Evolutionary conservation across 2,797 vertebrate genomes (phyloP).

Genomic region (Morelia viridis): DNA sequence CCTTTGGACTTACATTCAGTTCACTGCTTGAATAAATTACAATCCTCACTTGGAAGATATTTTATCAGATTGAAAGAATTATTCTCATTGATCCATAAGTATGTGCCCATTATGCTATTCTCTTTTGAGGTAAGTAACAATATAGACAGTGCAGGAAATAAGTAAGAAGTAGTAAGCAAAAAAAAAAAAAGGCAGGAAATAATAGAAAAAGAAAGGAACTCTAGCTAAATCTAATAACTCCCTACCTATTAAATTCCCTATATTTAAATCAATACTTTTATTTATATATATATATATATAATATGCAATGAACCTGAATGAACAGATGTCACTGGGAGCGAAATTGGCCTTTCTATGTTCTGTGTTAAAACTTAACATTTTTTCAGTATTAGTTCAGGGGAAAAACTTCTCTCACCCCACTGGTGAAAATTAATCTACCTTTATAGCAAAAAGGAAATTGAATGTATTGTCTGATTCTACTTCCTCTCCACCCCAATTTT

Average conservation of each 20-base stretch:
- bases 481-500: constrained; percentile 52
- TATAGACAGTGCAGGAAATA: neutral
- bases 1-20: neutral
- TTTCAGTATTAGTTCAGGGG: neutral
- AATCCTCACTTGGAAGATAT: neutral
- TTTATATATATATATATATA: neutral
- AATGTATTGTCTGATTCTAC: constrained; percentile 46
- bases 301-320: neutral
- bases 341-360: neutral
- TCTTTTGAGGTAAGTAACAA: neutral
- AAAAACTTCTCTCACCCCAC: neutral
- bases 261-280: neutral
- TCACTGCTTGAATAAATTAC: neutral
- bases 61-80: neutral
- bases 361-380: neutral
- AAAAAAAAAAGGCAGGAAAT: neutral
- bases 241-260: neutral
- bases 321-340: neutral
- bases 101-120: neutral
- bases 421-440: constrained; percentile 39
- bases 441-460: constrained; percentile 43
- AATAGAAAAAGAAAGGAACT: neutral
- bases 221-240: neutral
- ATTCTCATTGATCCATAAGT: neutral
- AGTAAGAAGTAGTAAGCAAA: neutral